Base-by-base conservation (phyloP, 2,113 vertebrate species). In the Chloropsis hardwickii region DNA sequence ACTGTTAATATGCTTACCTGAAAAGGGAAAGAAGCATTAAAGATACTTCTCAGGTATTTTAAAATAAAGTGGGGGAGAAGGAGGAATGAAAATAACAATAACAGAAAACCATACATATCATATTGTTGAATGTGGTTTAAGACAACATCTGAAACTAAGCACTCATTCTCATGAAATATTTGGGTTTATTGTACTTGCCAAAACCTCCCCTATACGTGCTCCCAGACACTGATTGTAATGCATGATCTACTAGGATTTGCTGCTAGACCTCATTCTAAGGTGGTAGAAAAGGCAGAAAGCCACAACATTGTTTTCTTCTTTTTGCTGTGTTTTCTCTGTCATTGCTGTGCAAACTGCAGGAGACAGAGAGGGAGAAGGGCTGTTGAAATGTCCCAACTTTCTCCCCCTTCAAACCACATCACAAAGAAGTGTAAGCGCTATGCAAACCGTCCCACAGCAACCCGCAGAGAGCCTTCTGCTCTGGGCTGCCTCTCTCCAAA, bases 1-100 rank as follows among this genome's bases (percentile, higher is more conserved):
- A 60, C 69, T 66, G 69, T 72, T 94, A 84, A 82, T 81, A 73
- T 42, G 25, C 83, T 77, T 83, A 96, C 57, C 93, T 95, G 95
- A 60, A 82, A 86, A 25, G 56, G 78, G 60, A 93, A 87, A 94
- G 27, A 64, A 50, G 16, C 16, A 66, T 96, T 90, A 81, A 86
- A 90, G 73, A 29, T 39, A 79, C 14, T 72, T 69, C 15, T 90
- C 61, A 81, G 33, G 53, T 85, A 71, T 60, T 87, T 87, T 64
- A 24, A 54, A 84, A 50, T 25, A 2, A 12, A 22, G 2, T 2
- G 5, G 4, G 11, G 28, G 6, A 2, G 10, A 11, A 50, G 4
- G 8, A 39, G 9, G 10, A 19, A 27, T 37, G 42, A 78, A 89
- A 77, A 48, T 56, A 78, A 51, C 16, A 78, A 48, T 60, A 65